Evolutionary conservation across 1,140 invertebrate genomes (phyloP), one percentile per base, ranked within the genome.

Genomic region (Sitobion miscanthi): DNA sequence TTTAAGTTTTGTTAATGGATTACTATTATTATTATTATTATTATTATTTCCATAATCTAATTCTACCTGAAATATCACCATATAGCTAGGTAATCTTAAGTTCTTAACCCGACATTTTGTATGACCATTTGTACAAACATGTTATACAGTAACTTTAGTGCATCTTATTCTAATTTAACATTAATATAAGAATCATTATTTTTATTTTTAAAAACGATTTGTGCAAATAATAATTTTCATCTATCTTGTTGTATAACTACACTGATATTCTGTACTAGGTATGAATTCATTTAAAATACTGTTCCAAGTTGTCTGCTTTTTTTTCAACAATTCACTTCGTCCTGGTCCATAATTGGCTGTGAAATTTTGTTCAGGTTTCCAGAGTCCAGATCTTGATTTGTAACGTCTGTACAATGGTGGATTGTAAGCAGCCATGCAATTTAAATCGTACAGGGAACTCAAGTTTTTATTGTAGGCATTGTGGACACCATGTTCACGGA

Each of bases 341-440:
- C 85, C 85, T 11, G 85, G 25, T 25, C 85, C 85, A 47, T 86
- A 86, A 30, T 86, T 86, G 17, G 30, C 23, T 42, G 38, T 47
- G 21, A 86, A 86, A 86, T 47, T 6, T 47, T 47, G 42, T 86
- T 47, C 85, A 2, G 85, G 85, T 86, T 45, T 11, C 85, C 85
- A 86, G 23, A 23, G 21, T 45, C 23, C 38, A 30, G 42, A 30
- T 14, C 25, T 23, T 14, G 25, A 7, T 1, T 47, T 86, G 45
- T 47, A 86, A 47, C 23, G 23, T 47, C 85, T 45, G 25, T 45
- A 30, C 4, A 1, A 1, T 25, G 85, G 38, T 86, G 23, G 42
- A 30, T 86, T 45, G 85, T 86, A 86, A 47, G 45, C 85, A 47
- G 25, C 38, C 85, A 86, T 86, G 42, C 85, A 86, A 47, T 86